Evolutionary conservation across 2,797 vertebrate species (phyloP).

Genomic region (Cyclura pinguis): DNA sequence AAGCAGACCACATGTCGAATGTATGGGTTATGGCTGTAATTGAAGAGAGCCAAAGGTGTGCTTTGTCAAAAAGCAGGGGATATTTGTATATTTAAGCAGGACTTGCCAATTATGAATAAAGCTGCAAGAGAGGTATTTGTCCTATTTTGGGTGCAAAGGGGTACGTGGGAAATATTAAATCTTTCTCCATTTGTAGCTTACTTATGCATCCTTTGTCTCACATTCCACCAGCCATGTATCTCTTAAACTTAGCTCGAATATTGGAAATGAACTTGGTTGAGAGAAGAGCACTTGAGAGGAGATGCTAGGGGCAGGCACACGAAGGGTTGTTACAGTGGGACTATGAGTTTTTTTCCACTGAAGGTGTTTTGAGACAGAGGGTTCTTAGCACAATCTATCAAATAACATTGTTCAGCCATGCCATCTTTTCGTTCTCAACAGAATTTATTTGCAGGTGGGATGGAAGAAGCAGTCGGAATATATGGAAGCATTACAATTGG

Average conservation of each 20-base stretch:
- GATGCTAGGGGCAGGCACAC: background rate
- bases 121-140: background rate
- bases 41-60: too few relatives aligned
- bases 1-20: too few relatives aligned
- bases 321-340: background rate
- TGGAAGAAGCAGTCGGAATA: background rate
- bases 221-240: background rate
- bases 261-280: background rate
- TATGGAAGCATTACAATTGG: background rate
- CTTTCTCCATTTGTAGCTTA: background rate
- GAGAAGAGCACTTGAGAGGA: background rate
- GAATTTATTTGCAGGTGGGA: background rate
- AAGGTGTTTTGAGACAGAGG: background rate
- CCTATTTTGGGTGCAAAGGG: too few relatives aligned
- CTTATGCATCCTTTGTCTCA: background rate
- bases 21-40: too few relatives aligned
- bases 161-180: background rate
- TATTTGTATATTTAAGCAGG: background rate
- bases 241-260: background rate
- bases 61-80: too few relatives aligned
- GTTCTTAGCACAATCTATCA: background rate
- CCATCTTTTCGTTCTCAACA: background rate
- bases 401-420: too few relatives aligned
- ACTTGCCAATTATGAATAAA: background rate
- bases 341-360: background rate